phyloP scores from a whole-genome alignment of 1,140 invertebrate species.

The Pemphigus obesinymphae region DNA sequence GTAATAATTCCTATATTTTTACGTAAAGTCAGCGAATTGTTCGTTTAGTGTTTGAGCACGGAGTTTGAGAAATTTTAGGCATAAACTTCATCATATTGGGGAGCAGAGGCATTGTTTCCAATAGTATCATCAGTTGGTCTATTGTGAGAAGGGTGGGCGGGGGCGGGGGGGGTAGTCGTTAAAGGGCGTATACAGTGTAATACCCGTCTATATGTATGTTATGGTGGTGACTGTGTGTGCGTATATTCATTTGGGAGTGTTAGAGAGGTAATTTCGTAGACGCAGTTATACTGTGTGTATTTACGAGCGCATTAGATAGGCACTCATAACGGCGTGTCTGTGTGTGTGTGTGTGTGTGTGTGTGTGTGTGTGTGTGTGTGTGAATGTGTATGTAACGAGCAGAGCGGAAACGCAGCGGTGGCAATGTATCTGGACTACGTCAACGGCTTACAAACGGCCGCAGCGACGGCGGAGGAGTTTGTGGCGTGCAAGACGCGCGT shows the following conservation, averaged over 20 bases:
- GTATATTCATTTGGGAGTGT: too few species aligned
- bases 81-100: too few species aligned
- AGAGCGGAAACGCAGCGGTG: background rate
- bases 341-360: too few species aligned
- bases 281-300: background rate
- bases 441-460: background rate
- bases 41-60: too few species aligned
- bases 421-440: conserved; percentile 31
- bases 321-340: background rate
- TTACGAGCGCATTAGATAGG: background rate
- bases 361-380: too few species aligned
- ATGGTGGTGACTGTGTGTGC: too few species aligned
- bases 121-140: background rate
- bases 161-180: background rate
- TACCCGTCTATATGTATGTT: too few species aligned
- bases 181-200: background rate
- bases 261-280: background rate
- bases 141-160: background rate
- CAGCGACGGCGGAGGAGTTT: background rate
- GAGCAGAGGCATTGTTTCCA: too few species aligned
- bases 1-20: too few species aligned
- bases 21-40: too few species aligned
- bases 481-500: background rate
- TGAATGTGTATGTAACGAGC: background rate
- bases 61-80: too few species aligned